Evolutionary conservation across 2,113 vertebrate species (phyloP).

Genomic region (Syngnathus typhle): DNA sequence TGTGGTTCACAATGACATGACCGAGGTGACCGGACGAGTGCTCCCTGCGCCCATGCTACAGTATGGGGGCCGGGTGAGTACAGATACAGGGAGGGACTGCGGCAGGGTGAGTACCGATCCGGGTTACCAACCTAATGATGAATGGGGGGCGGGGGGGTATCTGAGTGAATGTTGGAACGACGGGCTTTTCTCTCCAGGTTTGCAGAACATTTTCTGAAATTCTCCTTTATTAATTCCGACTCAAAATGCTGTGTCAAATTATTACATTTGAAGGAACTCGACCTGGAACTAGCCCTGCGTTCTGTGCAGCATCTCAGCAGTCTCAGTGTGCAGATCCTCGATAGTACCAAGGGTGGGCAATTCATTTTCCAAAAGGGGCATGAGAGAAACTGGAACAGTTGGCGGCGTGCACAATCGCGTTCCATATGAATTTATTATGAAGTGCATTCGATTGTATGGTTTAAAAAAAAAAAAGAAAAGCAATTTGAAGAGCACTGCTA

Average conservation of each 20-base stretch:
- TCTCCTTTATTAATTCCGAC: not conserved
- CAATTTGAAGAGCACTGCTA: too few relatives aligned
- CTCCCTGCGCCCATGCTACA: slow-evolving; percentile 98
- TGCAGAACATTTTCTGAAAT: not conserved
- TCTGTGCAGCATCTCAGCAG: slow-evolving; percentile 33
- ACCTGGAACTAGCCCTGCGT: slow-evolving; percentile 32
- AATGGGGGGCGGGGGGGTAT: slow-evolving; percentile 24
- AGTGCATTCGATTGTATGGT: too few relatives aligned
- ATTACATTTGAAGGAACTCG: not conserved
- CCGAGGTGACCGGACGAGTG: slow-evolving; percentile 91
- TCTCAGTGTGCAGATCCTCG: slow-evolving; percentile 3
- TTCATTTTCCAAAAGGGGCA: not conserved
- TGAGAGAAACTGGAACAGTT: not conserved
- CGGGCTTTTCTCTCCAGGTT: slow-evolving; percentile 25
- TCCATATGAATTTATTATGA: not conserved
- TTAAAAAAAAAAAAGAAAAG: too few relatives aligned
- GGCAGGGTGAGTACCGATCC: slow-evolving; percentile 75
- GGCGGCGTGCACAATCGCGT: not conserved
- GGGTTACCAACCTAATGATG: not conserved
- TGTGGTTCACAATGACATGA: slow-evolving; percentile 98
- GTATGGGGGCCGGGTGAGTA: slow-evolving; percentile 95
- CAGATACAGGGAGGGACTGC: slow-evolving; percentile 76
- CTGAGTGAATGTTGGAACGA: slow-evolving; percentile 15
- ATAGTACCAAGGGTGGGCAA: not conserved
- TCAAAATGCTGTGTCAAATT: not conserved